These are phyloP conservation scores for Hyppa rectilinea DNA, from an alignment of 2,888 invertebrate genomes.

Conservation along the genomic window DNA sequence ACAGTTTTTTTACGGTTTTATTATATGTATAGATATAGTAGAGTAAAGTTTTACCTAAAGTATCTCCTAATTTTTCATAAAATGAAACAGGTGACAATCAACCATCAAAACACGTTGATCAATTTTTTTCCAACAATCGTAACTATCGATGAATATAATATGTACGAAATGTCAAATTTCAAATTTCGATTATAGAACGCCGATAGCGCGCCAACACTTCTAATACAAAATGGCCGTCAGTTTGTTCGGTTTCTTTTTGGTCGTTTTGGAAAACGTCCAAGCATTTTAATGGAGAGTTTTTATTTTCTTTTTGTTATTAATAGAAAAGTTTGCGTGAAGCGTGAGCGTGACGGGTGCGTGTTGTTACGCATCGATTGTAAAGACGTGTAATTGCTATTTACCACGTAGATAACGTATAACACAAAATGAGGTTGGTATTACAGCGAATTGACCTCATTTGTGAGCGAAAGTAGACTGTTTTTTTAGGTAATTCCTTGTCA, in stretches of 20 bases:
- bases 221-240: slow-evolving; percentile 20
- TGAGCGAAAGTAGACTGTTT: slow-evolving; percentile 24
- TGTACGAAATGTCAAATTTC: slow-evolving; percentile 10
- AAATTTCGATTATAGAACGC: slow-evolving; percentile 40
- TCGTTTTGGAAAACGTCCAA: slow-evolving; percentile 53
- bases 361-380: slow-evolving; percentile 62
- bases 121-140: neutral
- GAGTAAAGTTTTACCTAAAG: neutral
- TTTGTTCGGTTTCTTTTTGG: slow-evolving; percentile 23
- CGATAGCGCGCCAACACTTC: slow-evolving; percentile 3
- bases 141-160: neutral
- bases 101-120: neutral
- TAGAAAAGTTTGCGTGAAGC: slow-evolving; percentile 56
- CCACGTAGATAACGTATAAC: slow-evolving; percentile 52
- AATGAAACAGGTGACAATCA: neutral
- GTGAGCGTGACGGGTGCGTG: slow-evolving; percentile 62
- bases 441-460: slow-evolving; percentile 57
- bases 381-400: slow-evolving; percentile 60
- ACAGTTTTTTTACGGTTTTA: too few relatives aligned
- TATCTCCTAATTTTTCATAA: neutral
- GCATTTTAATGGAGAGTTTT: slow-evolving; percentile 48
- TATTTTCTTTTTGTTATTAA: slow-evolving; percentile 48
- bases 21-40: too few relatives aligned
- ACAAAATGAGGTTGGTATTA: slow-evolving; percentile 58
- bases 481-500: neutral